Base-by-base conservation (phyloP, 1,140 invertebrate genomes). In the Riptortus pedestris region DNA sequence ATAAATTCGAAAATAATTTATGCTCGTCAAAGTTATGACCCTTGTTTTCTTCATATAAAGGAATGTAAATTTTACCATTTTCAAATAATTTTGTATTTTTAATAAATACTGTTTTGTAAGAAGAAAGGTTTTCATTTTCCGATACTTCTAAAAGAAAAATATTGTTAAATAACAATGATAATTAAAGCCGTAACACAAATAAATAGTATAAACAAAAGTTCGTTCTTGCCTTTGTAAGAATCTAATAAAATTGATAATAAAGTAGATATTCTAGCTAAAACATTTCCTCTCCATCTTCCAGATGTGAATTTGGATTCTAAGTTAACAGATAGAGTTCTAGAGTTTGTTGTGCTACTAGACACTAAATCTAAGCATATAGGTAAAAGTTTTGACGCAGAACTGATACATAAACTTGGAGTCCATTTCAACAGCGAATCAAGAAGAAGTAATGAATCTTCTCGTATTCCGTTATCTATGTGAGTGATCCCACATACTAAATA, bases 401-500 rank as follows among this genome's bases (percentile, higher is more conserved):
- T 73, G 0, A 82, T 80, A 12, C 90, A 73, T 31, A 87, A 74
- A 45, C 72, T 69, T 2, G 81, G 83, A 62, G 81, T 79, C 60
- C 82, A 78, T 33, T 80, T 73, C 16, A 88, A 72, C 22, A 91
- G 74, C 60, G 82, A 78, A 70, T 89, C 90, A n/a, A 92, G 74
- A 59, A 90, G 80, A 9, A 83, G 70, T 1, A 94, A 73, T 0
- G 90, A 90, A 73, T 92, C 90, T 72, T 88, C 84, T 71, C 91
- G 86, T 58, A 93, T 85, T 52, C 79, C 77, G 14, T 79, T 80
- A 72, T 88, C 80, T 62, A 94, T 87, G 68, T 92, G 88, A 11
- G 88, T 91, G 87, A 93, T 91, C 0, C 87, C 85, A 77, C 90
- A 93, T 29, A 83, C 80, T 29, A 93, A 72, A 71, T 91, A 90